Base-by-base conservation (phyloP, 2,113 vertebrate species). In the Macrotus californicus region DNA sequence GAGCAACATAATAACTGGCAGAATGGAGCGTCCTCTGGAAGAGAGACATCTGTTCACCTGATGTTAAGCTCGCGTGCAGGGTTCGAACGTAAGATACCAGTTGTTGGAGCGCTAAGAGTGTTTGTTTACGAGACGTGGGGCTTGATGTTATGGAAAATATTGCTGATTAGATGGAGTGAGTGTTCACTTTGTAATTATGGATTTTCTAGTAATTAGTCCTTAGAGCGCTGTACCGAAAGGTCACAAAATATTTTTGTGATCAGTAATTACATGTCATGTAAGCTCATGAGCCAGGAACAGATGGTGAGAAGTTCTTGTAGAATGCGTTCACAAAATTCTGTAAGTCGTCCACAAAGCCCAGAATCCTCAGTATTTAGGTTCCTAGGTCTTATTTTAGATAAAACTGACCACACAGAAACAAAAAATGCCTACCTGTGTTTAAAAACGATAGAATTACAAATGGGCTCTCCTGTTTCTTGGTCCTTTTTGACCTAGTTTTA, bases 331-430 rank as follows among this genome's bases (percentile, higher is more conserved):
- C 54, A 50, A 83, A 91, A 59, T 64, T 89, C 46, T 0, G 4
- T 43, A 79, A 87, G 50, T 89, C 50, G 70, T 48, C 41, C 34
- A 34, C 81, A 83, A 92, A 96, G 36, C 67, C 88, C 92, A 75
- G 64, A 92, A 83, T 75, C 66, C 46, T 59, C 6, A 36, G 50
- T 59, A 24, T 77, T 77, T 89, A 91, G 67, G 36, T 89, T 73
- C 61, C 34, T 59, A 79, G 54, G 46, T 61, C 80, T 87, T 84
- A 81, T 48, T 81, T 95, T 39, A 13, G 64, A 21, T 90, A 81
- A 81, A 94, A 75, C 29, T n/a, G 36, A 73, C 39, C 39, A 70
- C 9, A 41, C 1, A 59, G 7, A 21, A 54, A 50, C 15, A 56
- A 91, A 70, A 64, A 66, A 69, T 50, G 21, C 31, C 36, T 91